Conservation (phyloP, 2,888 invertebrate genomes). For the Cacoxenus indagator region DNA sequence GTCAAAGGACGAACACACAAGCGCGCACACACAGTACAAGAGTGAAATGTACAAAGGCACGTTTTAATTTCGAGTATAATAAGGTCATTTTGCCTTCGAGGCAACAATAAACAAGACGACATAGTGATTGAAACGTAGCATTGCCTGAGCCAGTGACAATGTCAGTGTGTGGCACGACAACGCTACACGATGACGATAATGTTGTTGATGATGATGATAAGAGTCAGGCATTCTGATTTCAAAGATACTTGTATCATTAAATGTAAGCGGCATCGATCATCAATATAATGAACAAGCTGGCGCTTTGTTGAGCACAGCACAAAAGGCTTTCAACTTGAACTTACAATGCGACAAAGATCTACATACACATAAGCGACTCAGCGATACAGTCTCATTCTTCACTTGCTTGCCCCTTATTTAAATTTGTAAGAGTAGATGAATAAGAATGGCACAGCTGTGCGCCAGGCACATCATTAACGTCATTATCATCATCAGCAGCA, state of each 20-base stretch:
- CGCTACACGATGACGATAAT: conserved; percentile 12
- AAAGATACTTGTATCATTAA: neutral
- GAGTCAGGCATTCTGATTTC: neutral
- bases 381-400: neutral
- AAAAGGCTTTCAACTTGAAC: conserved; percentile 30
- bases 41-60: neutral
- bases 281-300: conserved; percentile 22
- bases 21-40: neutral
- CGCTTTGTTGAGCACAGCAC: conserved; percentile 13
- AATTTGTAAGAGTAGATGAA: too few relatives aligned
- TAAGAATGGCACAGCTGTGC: neutral
- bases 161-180: conserved; percentile 1
- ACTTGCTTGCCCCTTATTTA: neutral
- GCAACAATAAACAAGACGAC: neutral
- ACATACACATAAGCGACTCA: neutral
- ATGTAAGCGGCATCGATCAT: neutral
- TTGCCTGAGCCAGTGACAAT: neutral
- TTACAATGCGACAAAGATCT: conserved; percentile 10
- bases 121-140: neutral
- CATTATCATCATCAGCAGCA: neutral
- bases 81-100: neutral
- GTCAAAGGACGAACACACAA: too few relatives aligned
- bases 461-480: neutral
- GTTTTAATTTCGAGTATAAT: neutral
- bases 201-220: too few relatives aligned